A percentile compares a stretch with the other conserved stretches of the same genome.
phyloP scores from a whole-genome alignment of 2,888 invertebrate species.

The Ypsolopha sequella region DNA sequence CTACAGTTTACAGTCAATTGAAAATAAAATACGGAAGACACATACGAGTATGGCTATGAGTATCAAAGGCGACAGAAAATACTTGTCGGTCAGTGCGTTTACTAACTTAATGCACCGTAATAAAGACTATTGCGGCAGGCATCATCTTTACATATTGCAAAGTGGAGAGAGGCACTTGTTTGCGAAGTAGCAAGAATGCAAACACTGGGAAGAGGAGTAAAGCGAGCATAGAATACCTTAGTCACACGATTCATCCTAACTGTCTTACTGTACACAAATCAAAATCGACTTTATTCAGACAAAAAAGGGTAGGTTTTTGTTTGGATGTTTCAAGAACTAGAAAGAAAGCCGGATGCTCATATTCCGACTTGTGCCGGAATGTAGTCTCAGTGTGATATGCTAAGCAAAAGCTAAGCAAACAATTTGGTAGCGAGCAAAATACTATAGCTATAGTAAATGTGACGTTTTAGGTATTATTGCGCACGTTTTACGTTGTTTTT shows the following conservation, averaged over 20 bases:
- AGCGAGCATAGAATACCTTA: constrained; percentile 29
- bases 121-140: too few relatives aligned
- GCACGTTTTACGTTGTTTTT: too few relatives aligned
- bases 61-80: too few relatives aligned
- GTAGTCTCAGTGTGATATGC: constrained; percentile 56
- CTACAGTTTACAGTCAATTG: too few relatives aligned
- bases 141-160: constrained; percentile 28
- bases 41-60: too few relatives aligned
- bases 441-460: constrained; percentile 7
- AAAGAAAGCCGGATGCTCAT: constrained; percentile 43
- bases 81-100: too few relatives aligned
- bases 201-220: constrained; percentile 42
- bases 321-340: constrained; percentile 1
- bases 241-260: constrained; percentile 16
- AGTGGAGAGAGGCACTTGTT: constrained; percentile 49
- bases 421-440: constrained; percentile 41
- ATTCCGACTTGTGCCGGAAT: constrained; percentile 50
- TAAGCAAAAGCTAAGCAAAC: constrained; percentile 61
- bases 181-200: constrained; percentile 56
- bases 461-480: not conserved
- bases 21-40: too few relatives aligned
- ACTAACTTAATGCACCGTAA: too few relatives aligned
- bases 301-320: not conserved
- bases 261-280: not conserved
- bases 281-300: not conserved